Evolutionary conservation across 2,113 vertebrate genomes (phyloP).

Genomic region (Hypocryptadius cinnamomeus): DNA sequence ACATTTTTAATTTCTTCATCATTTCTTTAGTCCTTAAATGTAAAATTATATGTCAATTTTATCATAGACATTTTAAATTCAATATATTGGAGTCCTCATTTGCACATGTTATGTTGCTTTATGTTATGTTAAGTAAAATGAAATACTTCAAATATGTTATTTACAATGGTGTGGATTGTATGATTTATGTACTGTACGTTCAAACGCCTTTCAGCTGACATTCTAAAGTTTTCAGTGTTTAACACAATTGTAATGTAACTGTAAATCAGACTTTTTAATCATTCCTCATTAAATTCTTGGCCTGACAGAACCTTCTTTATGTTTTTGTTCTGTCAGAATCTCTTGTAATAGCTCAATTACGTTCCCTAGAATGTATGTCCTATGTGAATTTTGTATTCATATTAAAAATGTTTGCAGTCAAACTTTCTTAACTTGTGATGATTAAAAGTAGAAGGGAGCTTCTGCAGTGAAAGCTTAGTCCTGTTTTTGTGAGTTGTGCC

Average conservation of each 20-base stretch:
- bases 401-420: constrained; percentile 71
- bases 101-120: constrained; percentile 58
- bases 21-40: constrained; percentile 23
- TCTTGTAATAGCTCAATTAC: constrained; percentile 62
- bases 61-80: constrained; percentile 62
- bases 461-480: neutral
- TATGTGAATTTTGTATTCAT: constrained; percentile 70
- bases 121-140: constrained; percentile 66
- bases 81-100: constrained; percentile 53
- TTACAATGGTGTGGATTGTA: constrained; percentile 64
- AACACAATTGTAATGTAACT: constrained; percentile 65
- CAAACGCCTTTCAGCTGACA: constrained; percentile 61
- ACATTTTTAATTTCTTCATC: constrained; percentile 26
- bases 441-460: neutral
- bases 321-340: constrained; percentile 65
- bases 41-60: constrained; percentile 54
- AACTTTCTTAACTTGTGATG: constrained; percentile 33
- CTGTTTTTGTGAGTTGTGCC: neutral
- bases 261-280: constrained; percentile 70
- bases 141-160: constrained; percentile 66
- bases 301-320: constrained; percentile 60
- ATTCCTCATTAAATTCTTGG: constrained; percentile 70
- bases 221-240: constrained; percentile 69
- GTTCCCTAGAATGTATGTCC: constrained; percentile 63
- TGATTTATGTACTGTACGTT: constrained; percentile 72